Base-by-base conservation (phyloP, 2,797 vertebrate species). In the Girardinus metallicus region DNA sequence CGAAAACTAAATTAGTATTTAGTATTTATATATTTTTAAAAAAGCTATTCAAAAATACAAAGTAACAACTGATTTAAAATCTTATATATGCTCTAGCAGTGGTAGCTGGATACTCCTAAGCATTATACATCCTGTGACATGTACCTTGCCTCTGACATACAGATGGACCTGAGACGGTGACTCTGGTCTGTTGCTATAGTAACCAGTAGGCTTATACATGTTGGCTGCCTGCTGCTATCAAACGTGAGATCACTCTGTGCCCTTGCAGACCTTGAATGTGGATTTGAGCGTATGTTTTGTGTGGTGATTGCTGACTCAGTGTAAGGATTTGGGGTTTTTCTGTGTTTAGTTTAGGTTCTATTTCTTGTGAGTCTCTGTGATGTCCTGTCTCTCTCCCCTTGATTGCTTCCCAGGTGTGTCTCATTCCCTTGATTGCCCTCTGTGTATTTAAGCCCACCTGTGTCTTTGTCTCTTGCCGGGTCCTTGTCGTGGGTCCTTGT, bases 171-270 rank as follows among this genome's bases (percentile, higher is more conserved):
- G 26, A 60, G 57, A 31, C 84, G 79, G 75, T 87, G 82, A 84
- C 81, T 88, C 83, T 87, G 83, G 91, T 85, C 78, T 49, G 97
- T 98, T 98, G 91, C 97, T 92, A 96, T 96, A 97, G 95, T 94
- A 97, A 99, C 97, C 77, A 76, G 80, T 95, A 92, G 91, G 92
- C 90, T 92, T 86, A 82, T 89, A 82, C 86, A 91, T 93, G 96
- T 96, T 93, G 85, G 92, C 87, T 90, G 89, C 86, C 80, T 89
- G 79, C 87, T 93, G 86, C 81, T 93, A 76, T 89, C 79, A 76
- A 73, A 87, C 86, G 88, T 73, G 92, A 85, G 79, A 80, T 77
- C 90, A 83, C 76, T 82, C 78, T 23, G 66, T 92, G 89, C 90
- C 90, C 85, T 83, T 47, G 80, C 81, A 62, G 76, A 81, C 77